Percentiles rank a stretch among this genome's conserved stretches.
Evolutionary conservation across 2,113 vertebrate genomes (phyloP).

Genomic region (Nycticorax nycticorax): DNA sequence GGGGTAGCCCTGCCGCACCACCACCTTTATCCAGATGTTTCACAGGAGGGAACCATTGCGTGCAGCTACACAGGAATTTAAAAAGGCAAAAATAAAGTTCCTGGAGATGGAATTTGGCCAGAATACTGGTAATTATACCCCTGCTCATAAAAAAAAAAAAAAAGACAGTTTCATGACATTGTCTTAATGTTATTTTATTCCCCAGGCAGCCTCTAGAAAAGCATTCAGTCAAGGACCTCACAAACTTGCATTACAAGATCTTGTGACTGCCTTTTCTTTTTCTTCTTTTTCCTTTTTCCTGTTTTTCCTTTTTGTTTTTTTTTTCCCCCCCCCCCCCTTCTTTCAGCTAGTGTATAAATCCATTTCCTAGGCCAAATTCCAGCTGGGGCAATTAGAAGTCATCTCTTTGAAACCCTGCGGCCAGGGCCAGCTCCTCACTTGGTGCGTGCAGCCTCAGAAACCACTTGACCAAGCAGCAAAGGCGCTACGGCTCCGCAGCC

Average conservation of each 20-base stretch:
- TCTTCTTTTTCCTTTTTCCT: neutral
- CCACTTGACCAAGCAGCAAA: neutral
- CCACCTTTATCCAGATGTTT: neutral
- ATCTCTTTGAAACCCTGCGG: neutral
- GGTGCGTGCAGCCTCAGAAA: neutral
- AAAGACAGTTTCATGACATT: neutral
- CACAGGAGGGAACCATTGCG: neutral
- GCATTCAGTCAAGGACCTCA: neutral
- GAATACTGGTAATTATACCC: neutral
- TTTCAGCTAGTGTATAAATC: neutral
- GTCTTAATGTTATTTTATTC: neutral
- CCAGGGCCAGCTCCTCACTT: neutral
- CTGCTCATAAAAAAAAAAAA: neutral
- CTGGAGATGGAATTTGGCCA: neutral
- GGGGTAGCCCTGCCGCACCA: neutral
- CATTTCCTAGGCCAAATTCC: neutral
- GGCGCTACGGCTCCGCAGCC: accelerated
- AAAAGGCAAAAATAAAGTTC: neutral
- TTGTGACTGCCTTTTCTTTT: neutral
- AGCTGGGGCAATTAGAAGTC: neutral
- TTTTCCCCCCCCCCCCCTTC: neutral
- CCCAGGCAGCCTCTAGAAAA: neutral
- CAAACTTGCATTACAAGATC: neutral
- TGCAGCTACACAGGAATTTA: neutral
- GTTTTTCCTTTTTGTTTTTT: accelerated